Conservation (phyloP, 2,113 vertebrate species). For the Lutjanus erythropterus region DNA sequence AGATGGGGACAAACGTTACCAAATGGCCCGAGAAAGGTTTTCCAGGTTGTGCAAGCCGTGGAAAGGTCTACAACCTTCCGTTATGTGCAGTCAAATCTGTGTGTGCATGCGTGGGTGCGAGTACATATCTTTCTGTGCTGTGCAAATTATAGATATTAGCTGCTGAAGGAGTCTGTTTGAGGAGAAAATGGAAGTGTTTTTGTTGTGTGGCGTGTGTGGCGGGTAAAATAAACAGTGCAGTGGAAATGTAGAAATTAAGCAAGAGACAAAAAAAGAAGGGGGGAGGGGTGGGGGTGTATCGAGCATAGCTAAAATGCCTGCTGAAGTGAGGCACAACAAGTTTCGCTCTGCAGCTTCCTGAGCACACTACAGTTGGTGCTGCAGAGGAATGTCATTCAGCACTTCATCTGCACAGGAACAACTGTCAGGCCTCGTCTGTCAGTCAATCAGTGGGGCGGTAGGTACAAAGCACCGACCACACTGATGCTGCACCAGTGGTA, state of each 20-base stretch:
- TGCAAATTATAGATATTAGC: conserved; percentile 7
- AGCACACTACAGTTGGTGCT: conserved; percentile 45
- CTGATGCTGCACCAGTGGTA: conserved; percentile 6
- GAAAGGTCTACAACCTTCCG: not conserved
- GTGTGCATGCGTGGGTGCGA: not conserved
- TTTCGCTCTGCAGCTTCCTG: conserved; percentile 55
- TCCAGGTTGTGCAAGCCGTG: conserved; percentile 34
- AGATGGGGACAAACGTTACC: conserved; percentile 16
- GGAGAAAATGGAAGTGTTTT: conserved; percentile 1
- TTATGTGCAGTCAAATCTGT: not conserved
- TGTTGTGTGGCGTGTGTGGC: not conserved
- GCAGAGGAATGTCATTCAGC: conserved; percentile 68
- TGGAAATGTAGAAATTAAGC: conserved; percentile 41
- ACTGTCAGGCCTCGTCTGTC: conserved; percentile 37
- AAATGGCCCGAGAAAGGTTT: not conserved
- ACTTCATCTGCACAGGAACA: conserved; percentile 51
- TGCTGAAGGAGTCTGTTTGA: not conserved
- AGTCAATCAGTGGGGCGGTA: not conserved
- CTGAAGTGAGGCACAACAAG: conserved; percentile 43
- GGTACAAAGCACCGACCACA: conserved; percentile 11
- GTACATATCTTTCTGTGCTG: not conserved
- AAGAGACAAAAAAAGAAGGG: conserved; percentile 1
- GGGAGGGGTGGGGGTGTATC: not conserved
- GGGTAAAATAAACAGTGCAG: conserved; percentile 26
- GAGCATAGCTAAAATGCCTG: conserved; percentile 61